Evolutionary conservation across 2,797 vertebrate genomes (phyloP).

Genomic region (Anomalospiza imberbis): DNA sequence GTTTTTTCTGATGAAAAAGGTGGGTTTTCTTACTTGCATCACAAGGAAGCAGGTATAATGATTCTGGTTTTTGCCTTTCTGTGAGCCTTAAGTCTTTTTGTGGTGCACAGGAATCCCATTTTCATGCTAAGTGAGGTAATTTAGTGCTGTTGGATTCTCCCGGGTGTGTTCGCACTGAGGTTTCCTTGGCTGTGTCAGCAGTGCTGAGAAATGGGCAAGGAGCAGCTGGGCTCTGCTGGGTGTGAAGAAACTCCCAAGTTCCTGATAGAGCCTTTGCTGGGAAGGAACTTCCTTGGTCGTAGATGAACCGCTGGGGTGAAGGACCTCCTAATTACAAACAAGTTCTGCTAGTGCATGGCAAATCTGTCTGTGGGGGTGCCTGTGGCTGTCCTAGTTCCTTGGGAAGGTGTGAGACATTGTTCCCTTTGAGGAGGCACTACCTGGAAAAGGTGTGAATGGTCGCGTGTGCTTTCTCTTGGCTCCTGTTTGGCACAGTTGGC

Average conservation of each 20-base stretch:
- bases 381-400: too few species aligned
- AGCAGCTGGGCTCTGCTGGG: neutral
- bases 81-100: neutral
- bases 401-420: neutral
- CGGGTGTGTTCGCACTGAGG: neutral
- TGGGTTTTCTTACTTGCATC: neutral
- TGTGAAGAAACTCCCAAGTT: neutral
- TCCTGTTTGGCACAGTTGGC: neutral
- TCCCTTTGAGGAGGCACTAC: neutral
- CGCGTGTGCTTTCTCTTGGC: neutral
- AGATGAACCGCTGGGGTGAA: neutral
- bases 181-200: neutral
- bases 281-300: neutral
- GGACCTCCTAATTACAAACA: neutral
- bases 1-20: neutral
- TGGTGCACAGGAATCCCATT: neutral
- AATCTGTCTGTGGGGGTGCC: neutral
- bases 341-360: neutral
- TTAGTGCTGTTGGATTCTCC: neutral
- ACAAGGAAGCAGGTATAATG: neutral
- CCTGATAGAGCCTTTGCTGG: neutral
- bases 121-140: constrained; percentile 25
- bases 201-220: neutral
- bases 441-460: neutral
- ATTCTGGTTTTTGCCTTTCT: neutral